Evolutionary conservation across 2,797 vertebrate species (phyloP).

Genomic region (Sebastes itinus): DNA sequence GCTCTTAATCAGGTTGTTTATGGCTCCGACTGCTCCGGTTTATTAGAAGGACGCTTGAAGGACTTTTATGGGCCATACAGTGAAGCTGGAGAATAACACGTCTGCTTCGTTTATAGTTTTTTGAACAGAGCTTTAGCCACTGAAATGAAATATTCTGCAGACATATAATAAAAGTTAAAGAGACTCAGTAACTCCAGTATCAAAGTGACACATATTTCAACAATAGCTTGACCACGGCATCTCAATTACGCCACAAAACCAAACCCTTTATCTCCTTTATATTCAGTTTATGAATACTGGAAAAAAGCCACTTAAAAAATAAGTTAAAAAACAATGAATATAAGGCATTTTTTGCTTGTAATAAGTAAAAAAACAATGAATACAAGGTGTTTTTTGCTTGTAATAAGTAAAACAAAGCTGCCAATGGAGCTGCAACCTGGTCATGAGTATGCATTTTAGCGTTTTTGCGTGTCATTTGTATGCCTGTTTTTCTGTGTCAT

Average conservation of each 20-base stretch:
- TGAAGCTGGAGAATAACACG: neutral
- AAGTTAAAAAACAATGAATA: too few species aligned
- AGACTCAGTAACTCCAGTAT: neutral
- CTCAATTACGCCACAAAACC: neutral
- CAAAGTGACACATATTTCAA: neutral
- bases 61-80: neutral
- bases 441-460: too few species aligned
- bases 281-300: too few species aligned
- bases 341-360: too few species aligned
- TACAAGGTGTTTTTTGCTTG: too few species aligned
- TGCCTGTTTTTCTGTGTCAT: too few species aligned
- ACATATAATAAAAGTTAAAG: neutral
- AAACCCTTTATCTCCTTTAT: neutral
- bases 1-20: constrained; percentile 53
- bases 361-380: too few species aligned
- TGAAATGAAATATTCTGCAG: neutral
- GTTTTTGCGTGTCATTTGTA: too few species aligned
- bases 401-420: too few species aligned
- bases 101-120: neutral
- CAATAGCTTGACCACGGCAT: fast-evolving
- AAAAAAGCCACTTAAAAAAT: too few species aligned
- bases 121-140: neutral
- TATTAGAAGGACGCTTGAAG: constrained; percentile 25
- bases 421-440: too few species aligned
- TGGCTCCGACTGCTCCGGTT: constrained; percentile 23